These are phyloP conservation scores for Eudasyphora cyanicolor DNA, from an alignment of 2,888 invertebrate species.

Conservation along the genomic window DNA sequence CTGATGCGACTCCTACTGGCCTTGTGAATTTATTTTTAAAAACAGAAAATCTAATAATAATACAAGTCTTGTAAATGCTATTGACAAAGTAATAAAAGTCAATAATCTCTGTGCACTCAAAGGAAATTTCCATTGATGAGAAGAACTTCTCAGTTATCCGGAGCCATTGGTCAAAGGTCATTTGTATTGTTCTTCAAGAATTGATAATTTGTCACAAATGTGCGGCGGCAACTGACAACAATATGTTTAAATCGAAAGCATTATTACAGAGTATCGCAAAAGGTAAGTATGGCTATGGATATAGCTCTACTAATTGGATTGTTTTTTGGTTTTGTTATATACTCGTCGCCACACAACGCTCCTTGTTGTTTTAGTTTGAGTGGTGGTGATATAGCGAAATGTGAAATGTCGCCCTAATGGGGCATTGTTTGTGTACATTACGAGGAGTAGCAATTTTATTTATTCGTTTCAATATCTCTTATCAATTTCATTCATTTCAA, in stretches of 20 bases:
- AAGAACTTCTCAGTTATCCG: neutral
- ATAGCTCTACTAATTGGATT: neutral
- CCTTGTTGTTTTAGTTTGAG: neutral
- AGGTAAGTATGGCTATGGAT: conserved; percentile 72
- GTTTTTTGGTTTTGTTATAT: conserved; percentile 6
- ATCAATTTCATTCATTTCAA: conserved; percentile 32
- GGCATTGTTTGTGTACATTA: conserved; percentile 13
- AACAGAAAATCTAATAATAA: neutral
- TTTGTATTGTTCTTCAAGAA: neutral
- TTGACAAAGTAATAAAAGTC: neutral
- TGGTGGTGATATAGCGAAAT: neutral
- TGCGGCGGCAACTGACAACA: conserved; percentile 38
- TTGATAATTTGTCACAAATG: conserved; percentile 36
- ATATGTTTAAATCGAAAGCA: conserved; percentile 74
- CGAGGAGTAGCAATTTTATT: neutral
- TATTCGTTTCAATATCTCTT: conserved; percentile 6
- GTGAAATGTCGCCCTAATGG: neutral
- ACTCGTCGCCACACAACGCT: neutral
- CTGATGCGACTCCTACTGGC: neutral
- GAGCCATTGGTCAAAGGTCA: conserved; percentile 36
- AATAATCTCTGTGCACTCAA: neutral
- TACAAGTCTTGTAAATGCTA: no score
- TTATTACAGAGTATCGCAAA: conserved; percentile 71
- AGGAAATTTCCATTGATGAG: conserved; percentile 3
- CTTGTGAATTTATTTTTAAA: conserved; percentile 26